Base-by-base conservation (phyloP, 1,140 invertebrate species). In the Zaprionus lachaisei region DNA sequence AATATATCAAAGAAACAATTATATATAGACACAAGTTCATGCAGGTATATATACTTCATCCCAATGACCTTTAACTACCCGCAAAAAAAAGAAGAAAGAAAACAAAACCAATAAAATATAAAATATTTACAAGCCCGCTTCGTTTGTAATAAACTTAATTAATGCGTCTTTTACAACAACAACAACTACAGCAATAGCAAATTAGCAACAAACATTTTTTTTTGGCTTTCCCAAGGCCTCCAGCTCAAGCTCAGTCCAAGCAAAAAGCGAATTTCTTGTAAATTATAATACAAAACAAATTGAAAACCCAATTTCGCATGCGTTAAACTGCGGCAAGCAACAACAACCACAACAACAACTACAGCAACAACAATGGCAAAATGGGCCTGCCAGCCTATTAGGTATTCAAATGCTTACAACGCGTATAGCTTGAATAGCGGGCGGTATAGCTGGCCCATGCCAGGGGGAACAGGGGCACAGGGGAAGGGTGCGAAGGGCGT, bases 341-440 rank as follows among this genome's bases (percentile, higher is more conserved):
- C 31, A 70, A 64, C 38, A 68, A 28, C n/a, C 47, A 65, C 37
- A 70, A 47, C n/a, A 77, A 67, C 24, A 60, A 56, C n/a, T 24
- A 24, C 63, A 76, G 34, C 66, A 79, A 79, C 54, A 79, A 63
- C 34, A 58, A 62, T 26, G 63, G 62, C 56, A 66, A 83, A 87
- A 81, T 81, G 65, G 63, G 76, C 68, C 79, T 73, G 70, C 64
- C 66, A 72, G 67, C 70, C 75, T 81, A 89, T 89, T 90, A 90
- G 85, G 75, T 85, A 89, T 89, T 84, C 84, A 90, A 89, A 82
- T 89, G 83, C 80, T 89, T 89, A 89, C 84, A 89, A 51, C 81
- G 63, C 54, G 41, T 65, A 74, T 77, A 68, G 75, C 81, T 66
- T 74, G 77, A 64, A 47, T 71, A 65, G 72, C 72, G 66, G 66